A percentile compares a stretch with the other conserved stretches of the same genome.
Conservation (phyloP, 2,888 invertebrate species). For the Monoplex corrugatus region DNA sequence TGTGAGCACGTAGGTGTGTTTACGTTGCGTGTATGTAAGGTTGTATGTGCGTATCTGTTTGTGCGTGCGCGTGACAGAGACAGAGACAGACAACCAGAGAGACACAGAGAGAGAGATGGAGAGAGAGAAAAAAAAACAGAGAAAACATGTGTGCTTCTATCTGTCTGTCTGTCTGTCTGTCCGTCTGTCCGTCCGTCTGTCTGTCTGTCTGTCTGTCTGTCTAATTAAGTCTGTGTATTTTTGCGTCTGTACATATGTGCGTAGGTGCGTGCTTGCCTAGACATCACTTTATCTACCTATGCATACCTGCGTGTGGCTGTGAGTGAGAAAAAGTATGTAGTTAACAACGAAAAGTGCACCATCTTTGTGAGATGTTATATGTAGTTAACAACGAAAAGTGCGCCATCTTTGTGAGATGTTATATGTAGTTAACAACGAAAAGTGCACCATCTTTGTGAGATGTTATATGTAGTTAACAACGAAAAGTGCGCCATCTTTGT, state of each 20-base stretch:
- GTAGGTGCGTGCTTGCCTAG: not conserved
- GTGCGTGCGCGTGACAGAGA: not conserved
- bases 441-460: not conserved
- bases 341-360: not conserved
- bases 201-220: slow-evolving; percentile 7
- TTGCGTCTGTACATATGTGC: not conserved
- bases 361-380: not conserved
- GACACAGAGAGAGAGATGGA: no score
- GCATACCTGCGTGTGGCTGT: no score
- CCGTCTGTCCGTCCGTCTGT: not conserved
- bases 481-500: no score
- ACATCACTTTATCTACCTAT: no score
- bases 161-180: not conserved
- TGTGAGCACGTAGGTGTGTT: not conserved
- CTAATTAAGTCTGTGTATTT: not conserved
- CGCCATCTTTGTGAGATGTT: no score
- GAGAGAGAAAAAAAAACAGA: no score
- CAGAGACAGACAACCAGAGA: not conserved
- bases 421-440: not conserved
- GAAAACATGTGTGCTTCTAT: not conserved
- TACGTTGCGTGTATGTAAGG: not conserved
- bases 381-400: not conserved
- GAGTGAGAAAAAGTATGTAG: not conserved
- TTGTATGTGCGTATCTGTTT: not conserved
- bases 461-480: not conserved